These are phyloP conservation scores for Danio choprae DNA, from an alignment of 2,797 vertebrate genomes.

Conservation along the genomic window DNA sequence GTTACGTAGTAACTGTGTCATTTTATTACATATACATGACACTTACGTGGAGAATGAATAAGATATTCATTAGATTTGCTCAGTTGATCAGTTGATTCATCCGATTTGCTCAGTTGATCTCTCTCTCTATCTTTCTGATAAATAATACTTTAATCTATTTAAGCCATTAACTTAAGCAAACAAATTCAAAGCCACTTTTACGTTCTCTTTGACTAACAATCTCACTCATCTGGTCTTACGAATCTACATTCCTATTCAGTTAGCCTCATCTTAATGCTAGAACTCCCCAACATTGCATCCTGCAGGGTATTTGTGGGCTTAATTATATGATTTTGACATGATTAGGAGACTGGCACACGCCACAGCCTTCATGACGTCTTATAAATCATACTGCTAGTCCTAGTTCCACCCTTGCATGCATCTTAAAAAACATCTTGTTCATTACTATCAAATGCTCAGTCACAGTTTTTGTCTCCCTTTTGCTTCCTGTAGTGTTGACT, in stretches of 20 bases:
- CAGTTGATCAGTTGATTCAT: too few species aligned
- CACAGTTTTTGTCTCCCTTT: background rate
- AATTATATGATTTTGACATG: too few species aligned
- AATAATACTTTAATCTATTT: too few species aligned
- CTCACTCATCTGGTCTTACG: background rate
- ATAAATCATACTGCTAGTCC: background rate
- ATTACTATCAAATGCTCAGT: background rate
- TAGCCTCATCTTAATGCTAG: background rate
- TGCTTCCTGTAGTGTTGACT: background rate
- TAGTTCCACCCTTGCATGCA: background rate
- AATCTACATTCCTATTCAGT: background rate
- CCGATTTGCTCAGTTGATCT: too few species aligned
- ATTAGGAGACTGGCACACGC: background rate
- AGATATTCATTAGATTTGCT: too few species aligned
- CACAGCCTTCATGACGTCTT: background rate
- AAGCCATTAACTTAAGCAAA: too few species aligned
- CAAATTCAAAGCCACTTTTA: too few species aligned
- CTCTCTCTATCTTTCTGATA: too few species aligned
- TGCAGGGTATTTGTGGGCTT: background rate
- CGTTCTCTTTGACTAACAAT: too few species aligned
- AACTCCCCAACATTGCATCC: background rate
- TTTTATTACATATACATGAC: too few species aligned
- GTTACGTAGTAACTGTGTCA: too few species aligned
- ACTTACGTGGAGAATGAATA: too few species aligned
- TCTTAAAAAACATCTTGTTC: background rate